phyloP scores from a whole-genome alignment of 2,113 vertebrate genomes.

The Pseudolaguvia tuberculata region DNA sequence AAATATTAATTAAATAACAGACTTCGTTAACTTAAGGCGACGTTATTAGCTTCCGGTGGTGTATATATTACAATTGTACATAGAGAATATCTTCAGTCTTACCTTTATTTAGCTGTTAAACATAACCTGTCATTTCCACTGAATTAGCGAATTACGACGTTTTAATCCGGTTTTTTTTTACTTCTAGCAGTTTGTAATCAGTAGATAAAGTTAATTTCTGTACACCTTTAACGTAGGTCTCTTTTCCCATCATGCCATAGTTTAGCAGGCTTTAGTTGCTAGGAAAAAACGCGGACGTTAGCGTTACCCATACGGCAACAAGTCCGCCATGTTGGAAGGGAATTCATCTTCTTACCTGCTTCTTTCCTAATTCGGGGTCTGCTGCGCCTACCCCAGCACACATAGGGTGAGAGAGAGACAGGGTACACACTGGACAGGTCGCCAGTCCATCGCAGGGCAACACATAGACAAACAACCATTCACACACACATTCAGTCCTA shows the following conservation, averaged over 20 bases:
- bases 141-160: background rate
- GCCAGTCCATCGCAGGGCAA: no score
- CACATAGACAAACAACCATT: no score
- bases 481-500: no score
- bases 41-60: background rate
- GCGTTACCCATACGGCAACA: background rate
- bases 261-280: background rate
- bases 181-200: background rate
- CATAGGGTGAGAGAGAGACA: no score
- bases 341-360: no score
- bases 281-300: background rate
- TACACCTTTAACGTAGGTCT: slow-evolving; percentile 6
- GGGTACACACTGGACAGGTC: no score
- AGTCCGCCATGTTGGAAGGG: slow-evolving; percentile 8
- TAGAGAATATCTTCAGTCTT: background rate
- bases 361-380: no score
- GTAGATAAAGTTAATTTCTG: background rate
- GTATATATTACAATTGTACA: background rate
- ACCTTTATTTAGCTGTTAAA: slow-evolving; percentile 9
- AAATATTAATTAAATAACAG: background rate
- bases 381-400: no score
- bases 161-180: background rate
- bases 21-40: background rate
- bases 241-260: slow-evolving; percentile 21
- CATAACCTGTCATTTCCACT: background rate